Evolutionary conservation across 2,888 invertebrate genomes (phyloP).

Genomic region (Cyaniris semiargus): DNA sequence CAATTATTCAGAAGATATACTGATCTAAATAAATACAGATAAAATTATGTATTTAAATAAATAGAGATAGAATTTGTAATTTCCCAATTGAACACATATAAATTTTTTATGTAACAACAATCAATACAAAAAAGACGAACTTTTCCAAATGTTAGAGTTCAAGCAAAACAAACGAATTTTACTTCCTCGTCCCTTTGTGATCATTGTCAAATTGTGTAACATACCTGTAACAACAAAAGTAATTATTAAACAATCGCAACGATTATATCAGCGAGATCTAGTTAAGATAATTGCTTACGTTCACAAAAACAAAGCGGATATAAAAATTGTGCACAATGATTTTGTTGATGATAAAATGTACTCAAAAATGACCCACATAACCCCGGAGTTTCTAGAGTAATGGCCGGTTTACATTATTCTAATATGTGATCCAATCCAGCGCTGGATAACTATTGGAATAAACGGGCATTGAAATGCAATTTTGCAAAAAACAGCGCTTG

Average conservation of each 20-base stretch:
- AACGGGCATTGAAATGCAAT: too few species aligned
- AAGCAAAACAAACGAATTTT: constrained; percentile 2
- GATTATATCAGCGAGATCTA: constrained; percentile 48
- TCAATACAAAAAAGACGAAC: neutral
- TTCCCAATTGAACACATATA: neutral
- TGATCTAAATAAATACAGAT: too few species aligned
- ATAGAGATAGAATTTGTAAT: neutral
- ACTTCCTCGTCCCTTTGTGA: constrained; percentile 41
- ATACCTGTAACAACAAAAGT: constrained; percentile 72
- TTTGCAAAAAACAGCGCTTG: too few species aligned
- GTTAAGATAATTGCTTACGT: constrained; percentile 31
- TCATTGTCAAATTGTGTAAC: constrained; percentile 52
- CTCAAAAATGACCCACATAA: neutral
- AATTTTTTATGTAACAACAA: neutral
- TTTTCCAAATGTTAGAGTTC: neutral
- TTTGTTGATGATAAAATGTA: neutral
- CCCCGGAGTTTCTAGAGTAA: neutral
- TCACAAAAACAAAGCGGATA: constrained; percentile 29
- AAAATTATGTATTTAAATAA: too few species aligned
- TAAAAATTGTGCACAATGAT: constrained; percentile 24
- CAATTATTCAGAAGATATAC: too few species aligned
- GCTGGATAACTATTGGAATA: too few species aligned
- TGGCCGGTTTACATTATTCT: too few species aligned
- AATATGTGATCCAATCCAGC: too few species aligned
- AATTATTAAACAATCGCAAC: constrained; percentile 52